Conservation (phyloP, 2,113 vertebrate genomes). For the Accipiter virgatus region DNA sequence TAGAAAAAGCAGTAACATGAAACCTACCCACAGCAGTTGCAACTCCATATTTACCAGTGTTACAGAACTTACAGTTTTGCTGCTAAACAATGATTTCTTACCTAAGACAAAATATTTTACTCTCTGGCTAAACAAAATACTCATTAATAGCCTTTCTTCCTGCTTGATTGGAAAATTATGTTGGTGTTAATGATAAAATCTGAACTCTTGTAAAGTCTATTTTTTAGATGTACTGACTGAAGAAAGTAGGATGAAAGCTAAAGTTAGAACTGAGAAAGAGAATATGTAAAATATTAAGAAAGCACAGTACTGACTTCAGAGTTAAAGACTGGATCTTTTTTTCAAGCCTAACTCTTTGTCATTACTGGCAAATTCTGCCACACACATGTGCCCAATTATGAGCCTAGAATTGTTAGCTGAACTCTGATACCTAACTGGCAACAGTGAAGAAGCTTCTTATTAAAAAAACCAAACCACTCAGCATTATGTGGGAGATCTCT, state of each 20-base stretch:
- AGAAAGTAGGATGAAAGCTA: background rate
- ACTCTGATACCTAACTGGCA: background rate
- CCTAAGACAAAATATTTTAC: background rate
- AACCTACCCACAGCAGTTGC: background rate
- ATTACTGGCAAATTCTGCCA: background rate
- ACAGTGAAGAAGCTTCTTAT: background rate
- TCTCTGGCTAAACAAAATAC: background rate
- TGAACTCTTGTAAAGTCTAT: background rate
- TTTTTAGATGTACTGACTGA: background rate
- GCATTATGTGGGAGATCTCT: background rate
- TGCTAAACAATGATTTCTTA: background rate
- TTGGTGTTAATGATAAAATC: background rate
- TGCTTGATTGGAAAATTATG: background rate
- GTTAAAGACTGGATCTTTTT: background rate
- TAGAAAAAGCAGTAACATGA: background rate
- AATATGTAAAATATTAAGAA: background rate
- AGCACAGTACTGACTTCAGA: background rate
- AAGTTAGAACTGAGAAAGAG: background rate
- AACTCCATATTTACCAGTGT: background rate
- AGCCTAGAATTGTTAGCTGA: background rate
- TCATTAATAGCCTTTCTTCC: background rate
- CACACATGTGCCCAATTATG: background rate
- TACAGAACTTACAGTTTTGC: background rate
- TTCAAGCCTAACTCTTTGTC: background rate
- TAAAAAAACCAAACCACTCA: background rate